These are phyloP conservation scores for Aphodius sticticus DNA, from an alignment of 2,888 invertebrate species.

Conservation along the genomic window DNA sequence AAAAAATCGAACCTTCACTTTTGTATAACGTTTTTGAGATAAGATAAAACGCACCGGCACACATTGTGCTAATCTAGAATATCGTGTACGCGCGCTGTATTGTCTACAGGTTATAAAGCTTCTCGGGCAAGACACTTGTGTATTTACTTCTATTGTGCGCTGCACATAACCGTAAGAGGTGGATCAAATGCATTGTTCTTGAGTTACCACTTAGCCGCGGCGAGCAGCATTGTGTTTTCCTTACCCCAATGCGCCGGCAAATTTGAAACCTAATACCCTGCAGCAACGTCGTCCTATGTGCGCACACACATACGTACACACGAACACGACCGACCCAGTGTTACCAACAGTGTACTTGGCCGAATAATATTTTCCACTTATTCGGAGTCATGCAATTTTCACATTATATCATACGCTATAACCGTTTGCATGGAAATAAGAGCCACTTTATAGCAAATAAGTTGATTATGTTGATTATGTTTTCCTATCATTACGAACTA, in stretches of 20 bases:
- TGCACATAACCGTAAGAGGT: constrained; percentile 36
- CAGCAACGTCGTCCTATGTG: constrained; percentile 33
- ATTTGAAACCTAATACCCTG: constrained; percentile 44
- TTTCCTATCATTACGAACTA: not conserved
- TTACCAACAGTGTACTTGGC: not conserved
- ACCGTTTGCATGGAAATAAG: constrained; percentile 17
- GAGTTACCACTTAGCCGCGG: constrained; percentile 41
- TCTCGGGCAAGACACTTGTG: constrained; percentile 29
- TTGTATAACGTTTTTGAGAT: not conserved
- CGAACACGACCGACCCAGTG: not conserved
- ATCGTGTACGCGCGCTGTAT: not conserved
- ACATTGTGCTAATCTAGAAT: not conserved
- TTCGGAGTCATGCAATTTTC: constrained; percentile 16
- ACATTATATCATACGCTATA: constrained; percentile 16
- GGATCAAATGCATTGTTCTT: constrained; percentile 43
- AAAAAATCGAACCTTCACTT: no score
- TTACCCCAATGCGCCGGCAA: constrained; percentile 42
- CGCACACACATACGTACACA: not conserved
- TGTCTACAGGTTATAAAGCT: constrained; percentile 18
- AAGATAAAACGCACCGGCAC: not conserved
- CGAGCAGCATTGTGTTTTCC: constrained; percentile 35
- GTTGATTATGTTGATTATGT: constrained; percentile 23
- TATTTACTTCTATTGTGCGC: constrained; percentile 32
- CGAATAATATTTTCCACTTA: constrained; percentile 24
- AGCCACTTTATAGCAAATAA: constrained; percentile 13